Evolutionary conservation across 2,113 vertebrate genomes (phyloP).

Genomic region (Proteles cristata): DNA sequence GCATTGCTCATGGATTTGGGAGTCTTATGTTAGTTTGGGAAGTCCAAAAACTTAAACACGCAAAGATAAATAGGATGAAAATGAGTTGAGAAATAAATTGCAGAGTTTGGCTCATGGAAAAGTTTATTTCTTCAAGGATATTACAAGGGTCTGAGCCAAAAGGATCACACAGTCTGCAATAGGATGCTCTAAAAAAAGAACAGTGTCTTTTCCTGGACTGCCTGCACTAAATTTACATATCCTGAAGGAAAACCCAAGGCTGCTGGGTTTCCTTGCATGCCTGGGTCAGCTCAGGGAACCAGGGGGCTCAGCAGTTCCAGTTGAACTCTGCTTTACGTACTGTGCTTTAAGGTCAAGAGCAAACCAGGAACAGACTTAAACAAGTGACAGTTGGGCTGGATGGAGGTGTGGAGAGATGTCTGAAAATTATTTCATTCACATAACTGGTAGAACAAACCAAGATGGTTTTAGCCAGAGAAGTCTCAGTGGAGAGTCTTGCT

Average conservation of each 20-base stretch:
- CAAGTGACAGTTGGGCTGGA: neutral
- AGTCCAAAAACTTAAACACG: conserved; percentile 72
- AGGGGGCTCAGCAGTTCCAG: neutral
- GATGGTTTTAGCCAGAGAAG: neutral
- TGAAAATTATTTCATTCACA: conserved; percentile 35
- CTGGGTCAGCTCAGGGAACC: neutral
- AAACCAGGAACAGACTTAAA: neutral
- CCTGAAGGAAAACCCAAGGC: conserved; percentile 43
- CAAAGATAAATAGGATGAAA: conserved; percentile 78
- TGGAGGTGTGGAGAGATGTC: neutral
- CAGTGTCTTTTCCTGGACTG: conserved; percentile 53
- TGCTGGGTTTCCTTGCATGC: neutral
- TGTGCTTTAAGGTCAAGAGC: neutral
- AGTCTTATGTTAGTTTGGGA: conserved; percentile 74
- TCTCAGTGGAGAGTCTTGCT: neutral
- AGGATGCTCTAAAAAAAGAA: conserved; percentile 71
- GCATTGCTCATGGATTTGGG: conserved; percentile 29
- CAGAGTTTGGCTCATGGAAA: conserved; percentile 72
- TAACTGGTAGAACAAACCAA: neutral
- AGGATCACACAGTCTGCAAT: conserved; percentile 65
- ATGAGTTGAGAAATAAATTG: conserved; percentile 77
- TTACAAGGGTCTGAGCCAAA: conserved; percentile 74
- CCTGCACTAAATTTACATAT: conserved; percentile 53
- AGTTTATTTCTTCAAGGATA: conserved; percentile 80
- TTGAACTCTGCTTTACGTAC: neutral